Conservation (phyloP, 2,888 invertebrate genomes). For the Coelogynopora nodosa region DNA sequence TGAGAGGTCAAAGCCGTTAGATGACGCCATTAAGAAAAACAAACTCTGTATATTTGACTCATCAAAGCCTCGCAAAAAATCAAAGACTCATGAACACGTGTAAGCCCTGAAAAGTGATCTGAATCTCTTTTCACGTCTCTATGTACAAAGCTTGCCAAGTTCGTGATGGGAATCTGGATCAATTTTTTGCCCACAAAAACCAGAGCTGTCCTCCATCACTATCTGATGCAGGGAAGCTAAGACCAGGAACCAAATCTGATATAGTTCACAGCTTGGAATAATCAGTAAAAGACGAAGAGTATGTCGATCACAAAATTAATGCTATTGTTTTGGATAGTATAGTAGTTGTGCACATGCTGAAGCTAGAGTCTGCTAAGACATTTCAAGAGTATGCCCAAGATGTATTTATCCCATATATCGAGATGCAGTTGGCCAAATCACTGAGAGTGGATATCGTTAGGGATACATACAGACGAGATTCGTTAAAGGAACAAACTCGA, state of each 20-base stretch:
- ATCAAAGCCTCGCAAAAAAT: background rate
- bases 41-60: background rate
- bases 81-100: background rate
- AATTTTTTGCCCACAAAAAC: background rate
- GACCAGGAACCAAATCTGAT: background rate
- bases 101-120: background rate
- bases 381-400: background rate
- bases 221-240: background rate
- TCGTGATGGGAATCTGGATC: background rate
- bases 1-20: background rate
- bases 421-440: background rate
- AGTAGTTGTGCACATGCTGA: background rate
- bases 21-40: background rate
- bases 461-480: background rate
- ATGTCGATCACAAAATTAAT: background rate
- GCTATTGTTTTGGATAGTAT: background rate
- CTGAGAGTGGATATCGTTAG: background rate
- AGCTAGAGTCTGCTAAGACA: background rate
- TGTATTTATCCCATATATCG: background rate
- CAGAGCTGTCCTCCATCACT: background rate
- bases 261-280: background rate
- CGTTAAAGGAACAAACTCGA: background rate
- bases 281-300: background rate
- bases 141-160: background rate
- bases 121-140: background rate